A percentile compares a stretch with the other conserved stretches of the same genome.
phyloP scores from a whole-genome alignment of 2,113 vertebrate species.

The Spea multiplicata region DNA sequence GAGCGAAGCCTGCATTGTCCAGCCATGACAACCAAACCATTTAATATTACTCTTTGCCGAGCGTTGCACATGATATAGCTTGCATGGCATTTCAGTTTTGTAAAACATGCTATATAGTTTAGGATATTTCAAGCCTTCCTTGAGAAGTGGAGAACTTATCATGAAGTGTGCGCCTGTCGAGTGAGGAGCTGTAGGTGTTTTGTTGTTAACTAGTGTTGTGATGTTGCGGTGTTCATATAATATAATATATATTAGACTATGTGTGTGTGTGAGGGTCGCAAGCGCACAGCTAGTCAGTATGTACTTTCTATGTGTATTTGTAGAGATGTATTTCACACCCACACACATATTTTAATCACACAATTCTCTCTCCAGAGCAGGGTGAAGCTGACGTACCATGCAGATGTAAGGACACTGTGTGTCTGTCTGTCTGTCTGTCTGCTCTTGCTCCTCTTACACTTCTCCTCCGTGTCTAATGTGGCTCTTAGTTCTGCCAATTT shows the following conservation, averaged over 20 bases:
- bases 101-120: not conserved
- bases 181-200: not conserved
- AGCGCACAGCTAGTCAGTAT: not conserved
- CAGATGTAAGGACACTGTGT: constrained; percentile 72
- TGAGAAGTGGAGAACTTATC: too few relatives aligned
- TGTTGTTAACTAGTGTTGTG: not conserved
- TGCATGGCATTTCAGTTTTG: not conserved
- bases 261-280: not conserved
- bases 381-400: constrained; percentile 76
- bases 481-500: constrained; percentile 51
- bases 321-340: constrained; percentile 24
- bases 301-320: constrained; percentile 3
- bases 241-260: not conserved
- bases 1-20: not conserved
- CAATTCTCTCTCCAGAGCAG: constrained; percentile 74
- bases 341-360: constrained; percentile 42
- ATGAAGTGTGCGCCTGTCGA: not conserved
- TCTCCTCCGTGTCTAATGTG: constrained; percentile 50
- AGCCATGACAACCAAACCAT: not conserved
- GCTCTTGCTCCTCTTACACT: constrained; percentile 29
- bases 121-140: too few relatives aligned
- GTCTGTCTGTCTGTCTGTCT: constrained; percentile 61
- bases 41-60: not conserved
- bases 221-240: not conserved
- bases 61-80: not conserved